phyloP scores from a whole-genome alignment of 2,797 vertebrate species.

The Pseudochaenichthys georgianus region DNA sequence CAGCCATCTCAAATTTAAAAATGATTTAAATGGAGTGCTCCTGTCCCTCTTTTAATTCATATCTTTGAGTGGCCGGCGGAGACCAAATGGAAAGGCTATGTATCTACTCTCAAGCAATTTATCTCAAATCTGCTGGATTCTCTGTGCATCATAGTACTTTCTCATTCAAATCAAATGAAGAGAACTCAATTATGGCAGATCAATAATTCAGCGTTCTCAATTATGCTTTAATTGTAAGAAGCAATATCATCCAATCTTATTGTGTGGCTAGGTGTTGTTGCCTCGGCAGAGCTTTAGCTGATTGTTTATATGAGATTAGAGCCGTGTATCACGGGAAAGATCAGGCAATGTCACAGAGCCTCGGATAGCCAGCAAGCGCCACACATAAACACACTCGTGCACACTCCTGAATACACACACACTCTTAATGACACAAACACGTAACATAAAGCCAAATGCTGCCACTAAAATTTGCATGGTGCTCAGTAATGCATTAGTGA shows the following conservation, averaged over 20 bases:
- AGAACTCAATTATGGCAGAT: constrained; percentile 80
- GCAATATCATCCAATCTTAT: constrained; percentile 81
- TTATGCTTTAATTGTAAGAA: constrained; percentile 82
- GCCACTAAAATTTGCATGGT: constrained; percentile 98
- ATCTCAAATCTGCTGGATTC: constrained; percentile 71
- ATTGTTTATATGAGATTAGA: constrained; percentile 84
- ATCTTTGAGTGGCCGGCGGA: constrained; percentile 61
- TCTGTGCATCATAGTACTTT: constrained; percentile 73
- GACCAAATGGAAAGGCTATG: constrained; percentile 54
- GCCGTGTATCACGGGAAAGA: constrained; percentile 77
- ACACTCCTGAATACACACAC: constrained; percentile 52
- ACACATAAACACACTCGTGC: constrained; percentile 51
- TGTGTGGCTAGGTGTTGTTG: constrained; percentile 79
- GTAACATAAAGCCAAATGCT: constrained; percentile 86
- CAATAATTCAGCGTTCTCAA: constrained; percentile 84
- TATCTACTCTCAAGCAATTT: constrained; percentile 63
- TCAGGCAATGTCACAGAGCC: constrained; percentile 81
- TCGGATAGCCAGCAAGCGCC: constrained; percentile 74
- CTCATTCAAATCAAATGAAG: constrained; percentile 77
- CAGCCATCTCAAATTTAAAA: constrained; percentile 63
- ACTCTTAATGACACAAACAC: constrained; percentile 80
- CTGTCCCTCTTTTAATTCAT: constrained; percentile 54
- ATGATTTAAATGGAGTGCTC: constrained; percentile 59
- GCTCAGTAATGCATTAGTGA: constrained; percentile 99
- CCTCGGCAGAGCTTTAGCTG: constrained; percentile 78